Evolutionary conservation across 2,797 vertebrate genomes (phyloP), one percentile per base, ranked within the genome.

Genomic region (Lithobates sylvaticus): DNA sequence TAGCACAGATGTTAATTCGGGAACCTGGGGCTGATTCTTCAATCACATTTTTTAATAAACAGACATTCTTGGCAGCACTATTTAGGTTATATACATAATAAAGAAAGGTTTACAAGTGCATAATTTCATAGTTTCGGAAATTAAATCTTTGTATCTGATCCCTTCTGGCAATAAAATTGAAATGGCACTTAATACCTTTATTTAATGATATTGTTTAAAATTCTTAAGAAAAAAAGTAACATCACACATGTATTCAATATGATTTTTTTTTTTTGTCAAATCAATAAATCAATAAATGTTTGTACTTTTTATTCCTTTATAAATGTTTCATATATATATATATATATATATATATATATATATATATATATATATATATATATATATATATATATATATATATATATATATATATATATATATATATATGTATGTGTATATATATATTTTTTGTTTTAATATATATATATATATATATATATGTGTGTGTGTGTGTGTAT

Each of bases 1-100:
- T 83, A 76, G 75, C 81, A 78, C 10, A 34, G 73, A 54, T 29
- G 61, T 68, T 67, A 29, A 78, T 75, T 73, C 75, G 27, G 67
- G 74, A 78, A 82, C 85, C 80, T 78, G 74, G 50, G 73, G 81
- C 70, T 83, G 80, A 73, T 73, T 67, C 79, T 34, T 78, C 76
- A 47, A 73, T 83, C 85, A 73, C n/a, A 83, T 72, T 83, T 83
- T 85, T 86, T 82, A 86, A 86, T 87, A 87, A 83, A 83, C 32
- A 83, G 65, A 87, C 81, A 83, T 87, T 87, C 76, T 74, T 87
- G 85, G 85, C 81, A 78, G 69, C 69, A 74, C 69, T 39, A 65
- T 36, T n/a, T 34, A 78, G 80, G 81, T 83, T 70, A 73, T 79
- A 87, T 83, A 6, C 8, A 12, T 78, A 83, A 83, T 87, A 78